A percentile compares a stretch with the other conserved stretches of the same genome.
phyloP scores from a whole-genome alignment of 2,797 vertebrate genomes.

The Propithecus perrieri region DNA sequence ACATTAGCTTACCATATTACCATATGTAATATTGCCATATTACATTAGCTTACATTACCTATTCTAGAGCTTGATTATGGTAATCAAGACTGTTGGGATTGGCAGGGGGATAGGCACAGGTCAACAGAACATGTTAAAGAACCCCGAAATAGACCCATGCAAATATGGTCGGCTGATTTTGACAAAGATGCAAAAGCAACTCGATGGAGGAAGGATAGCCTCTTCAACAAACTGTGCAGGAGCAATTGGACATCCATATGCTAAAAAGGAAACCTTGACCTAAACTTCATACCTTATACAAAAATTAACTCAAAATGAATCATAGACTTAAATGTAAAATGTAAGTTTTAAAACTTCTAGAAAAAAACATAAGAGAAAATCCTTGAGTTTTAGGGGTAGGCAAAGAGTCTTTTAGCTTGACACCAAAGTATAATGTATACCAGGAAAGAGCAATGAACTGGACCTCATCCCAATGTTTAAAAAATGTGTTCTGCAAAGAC shows the following conservation, averaged over 20 bases:
- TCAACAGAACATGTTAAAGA: too few species aligned
- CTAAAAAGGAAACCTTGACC: not conserved
- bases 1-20: too few species aligned
- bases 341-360: not conserved
- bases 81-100: too few species aligned
- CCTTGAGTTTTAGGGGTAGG: not conserved
- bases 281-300: not conserved
- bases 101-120: not conserved
- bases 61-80: too few species aligned
- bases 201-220: not conserved
- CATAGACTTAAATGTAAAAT: not conserved
- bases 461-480: not conserved
- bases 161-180: not conserved
- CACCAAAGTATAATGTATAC: not conserved
- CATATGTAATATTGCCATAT: too few species aligned
- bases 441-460: not conserved
- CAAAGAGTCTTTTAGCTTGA: not conserved
- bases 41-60: too few species aligned
- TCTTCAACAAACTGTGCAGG: not conserved
- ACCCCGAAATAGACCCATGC: too few species aligned
- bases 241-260: not conserved
- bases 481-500: not conserved
- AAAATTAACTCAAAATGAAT: not conserved
- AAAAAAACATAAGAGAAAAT: not conserved
- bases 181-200: not conserved